Conservation (phyloP, 2,113 vertebrate species). For the Gnathonemus echidnorhynchus region DNA sequence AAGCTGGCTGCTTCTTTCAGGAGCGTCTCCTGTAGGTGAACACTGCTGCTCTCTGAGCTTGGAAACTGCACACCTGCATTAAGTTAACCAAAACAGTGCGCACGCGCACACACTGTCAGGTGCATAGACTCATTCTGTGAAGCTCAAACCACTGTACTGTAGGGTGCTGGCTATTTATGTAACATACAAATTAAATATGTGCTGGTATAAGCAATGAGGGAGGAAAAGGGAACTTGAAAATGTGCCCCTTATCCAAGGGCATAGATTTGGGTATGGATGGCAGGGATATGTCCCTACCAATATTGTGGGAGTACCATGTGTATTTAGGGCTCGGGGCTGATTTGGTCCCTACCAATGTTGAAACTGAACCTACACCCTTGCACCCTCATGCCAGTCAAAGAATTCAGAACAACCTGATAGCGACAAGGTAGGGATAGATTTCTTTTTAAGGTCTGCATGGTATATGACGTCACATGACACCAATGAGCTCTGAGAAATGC, state of each 20-base stretch:
- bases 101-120: not conserved
- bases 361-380: not conserved
- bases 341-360: not conserved
- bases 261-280: not conserved
- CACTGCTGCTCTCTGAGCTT: constrained; percentile 40
- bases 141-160: not conserved
- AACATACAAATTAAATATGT: not conserved
- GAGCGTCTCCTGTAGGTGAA: constrained; percentile 57
- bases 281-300: not conserved
- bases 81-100: not conserved
- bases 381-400: not conserved
- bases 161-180: not conserved
- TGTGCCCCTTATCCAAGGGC: not conserved
- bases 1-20: constrained; percentile 63
- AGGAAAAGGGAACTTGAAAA: not conserved
- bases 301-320: not conserved
- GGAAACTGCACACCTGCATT: constrained; percentile 58
- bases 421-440: not conserved
- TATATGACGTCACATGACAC: not conserved
- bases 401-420: not conserved
- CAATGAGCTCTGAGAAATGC: not conserved
- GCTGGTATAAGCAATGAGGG: not conserved
- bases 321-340: not conserved
- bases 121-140: not conserved
- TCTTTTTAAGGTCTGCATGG: not conserved